Evolutionary conservation across 2,888 invertebrate genomes (phyloP).

Genomic region (Macrosoma leucophasiata): DNA sequence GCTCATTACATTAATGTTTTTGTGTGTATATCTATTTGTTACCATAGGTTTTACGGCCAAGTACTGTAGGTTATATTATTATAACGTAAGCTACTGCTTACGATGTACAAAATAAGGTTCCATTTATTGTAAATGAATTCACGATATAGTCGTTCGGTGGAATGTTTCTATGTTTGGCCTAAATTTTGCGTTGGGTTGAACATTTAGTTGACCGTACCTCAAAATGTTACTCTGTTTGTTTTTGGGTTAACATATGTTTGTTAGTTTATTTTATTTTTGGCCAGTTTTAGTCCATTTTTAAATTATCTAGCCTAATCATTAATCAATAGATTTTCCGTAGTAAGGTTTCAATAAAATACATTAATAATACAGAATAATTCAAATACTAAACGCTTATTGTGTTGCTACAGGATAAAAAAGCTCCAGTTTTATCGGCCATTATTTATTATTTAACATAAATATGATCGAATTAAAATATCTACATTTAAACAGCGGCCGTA

Average conservation of each 20-base stretch:
- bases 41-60: constrained; percentile 71
- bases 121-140: constrained; percentile 34
- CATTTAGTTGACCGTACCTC: constrained; percentile 31
- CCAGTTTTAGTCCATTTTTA: constrained; percentile 56
- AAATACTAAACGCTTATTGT: constrained; percentile 57
- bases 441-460: no score
- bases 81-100: constrained; percentile 56
- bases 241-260: constrained; percentile 22
- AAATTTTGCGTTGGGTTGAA: constrained; percentile 30
- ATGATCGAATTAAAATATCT: no score
- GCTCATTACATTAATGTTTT: constrained; percentile 53
- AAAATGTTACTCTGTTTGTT: constrained; percentile 22
- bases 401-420: no score
- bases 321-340: constrained; percentile 41
- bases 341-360: constrained; percentile 44
- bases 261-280: constrained; percentile 25
- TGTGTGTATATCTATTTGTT: constrained; percentile 60
- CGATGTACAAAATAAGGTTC: constrained; percentile 56
- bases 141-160: constrained; percentile 23
- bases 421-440: no score
- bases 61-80: constrained; percentile 61
- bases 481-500: no score
- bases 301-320: constrained; percentile 34
- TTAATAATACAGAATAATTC: constrained; percentile 59
- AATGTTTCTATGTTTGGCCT: constrained; percentile 43